Evolutionary conservation across 2,888 invertebrate genomes (phyloP), one percentile per base, ranked within the genome.

Genomic region (Chromoteleia sp.): DNA sequence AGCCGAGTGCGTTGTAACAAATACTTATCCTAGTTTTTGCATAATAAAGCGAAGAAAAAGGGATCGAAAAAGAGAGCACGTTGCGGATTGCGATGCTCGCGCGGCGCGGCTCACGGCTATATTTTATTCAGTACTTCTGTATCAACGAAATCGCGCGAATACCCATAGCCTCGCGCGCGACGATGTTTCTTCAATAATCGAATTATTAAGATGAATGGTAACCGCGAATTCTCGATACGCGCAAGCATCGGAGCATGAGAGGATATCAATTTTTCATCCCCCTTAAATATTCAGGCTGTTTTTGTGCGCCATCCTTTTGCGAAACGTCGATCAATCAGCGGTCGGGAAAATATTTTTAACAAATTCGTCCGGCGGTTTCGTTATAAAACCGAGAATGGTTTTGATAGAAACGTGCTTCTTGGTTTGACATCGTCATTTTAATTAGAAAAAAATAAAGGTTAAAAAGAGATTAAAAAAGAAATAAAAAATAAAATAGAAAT

Each of bases 1-100:
- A 70, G 43, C 12, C 59, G 30, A 70, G 76, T 54, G 61, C 21
- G 19, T 61, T 77, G 68, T 61, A 54, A 76, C 52, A 76, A 76
- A 68, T 76, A 68, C 76, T 76, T 76, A 76, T 76, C 76, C 68
- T 19, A 68, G 76, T 76, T 76, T 68, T 58, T 76, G 68, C 68
- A 76, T 76, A 68, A 76, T 76, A 63, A 77, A 73, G 58, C 52
- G 61, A 73, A 73, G 63, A 59, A 67, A 71, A 50, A 58, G 63
- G 19, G 41, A 54, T 36, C 5, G 48, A 21, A 45, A 63, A 52
- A 61, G 58, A 39, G 58, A 67, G 41, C 43, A 30, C 10, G 54
- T 21, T 45, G 30, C 21, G 33, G 45, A 68, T 54, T 36, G 43
- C 54, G 67, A 29, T 54, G 54, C 54, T 67, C 43, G 54, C 12